Percentiles rank a stretch among this genome's conserved stretches.
These are phyloP conservation scores for Cephus cinctus DNA, from an alignment of 1,140 invertebrate genomes.

Conservation along the genomic window DNA sequence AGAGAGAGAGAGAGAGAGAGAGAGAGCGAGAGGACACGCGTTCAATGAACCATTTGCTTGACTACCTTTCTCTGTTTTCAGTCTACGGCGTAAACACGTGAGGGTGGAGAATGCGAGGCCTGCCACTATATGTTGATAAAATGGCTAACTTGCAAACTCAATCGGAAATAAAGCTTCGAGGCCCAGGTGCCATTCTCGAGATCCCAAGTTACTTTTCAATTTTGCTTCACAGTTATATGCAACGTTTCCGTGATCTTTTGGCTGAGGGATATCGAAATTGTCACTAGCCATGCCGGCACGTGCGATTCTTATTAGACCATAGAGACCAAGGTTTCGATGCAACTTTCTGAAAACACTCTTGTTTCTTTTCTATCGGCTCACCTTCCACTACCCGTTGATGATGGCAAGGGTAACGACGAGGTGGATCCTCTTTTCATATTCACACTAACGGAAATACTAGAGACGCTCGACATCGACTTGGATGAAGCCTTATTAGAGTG, in stretches of 20 bases:
- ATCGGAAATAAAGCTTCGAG: conserved; percentile 37
- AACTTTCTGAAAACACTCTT: no score
- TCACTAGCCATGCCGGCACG: conserved; percentile 39
- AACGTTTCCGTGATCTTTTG: no score
- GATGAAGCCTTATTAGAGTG: conserved; percentile 41
- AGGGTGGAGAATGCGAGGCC: conserved; percentile 18
- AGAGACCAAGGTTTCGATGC: conserved; percentile 38
- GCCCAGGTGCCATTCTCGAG: no score
- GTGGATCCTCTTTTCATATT: conserved; percentile 47
- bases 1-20: no score
- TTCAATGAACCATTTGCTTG: no score
- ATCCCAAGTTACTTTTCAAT: no score
- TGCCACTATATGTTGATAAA: conserved; percentile 32
- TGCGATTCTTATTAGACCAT: conserved; percentile 44
- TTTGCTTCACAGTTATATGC: no score
- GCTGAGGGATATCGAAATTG: no score
- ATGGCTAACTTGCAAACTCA: conserved; percentile 37
- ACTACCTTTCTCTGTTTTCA: no score
- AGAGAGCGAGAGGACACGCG: no score
- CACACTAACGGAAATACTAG: conserved; percentile 37
- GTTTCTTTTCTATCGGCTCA: conserved; percentile 31
- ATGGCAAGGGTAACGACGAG: conserved; percentile 41
- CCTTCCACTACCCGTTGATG: conserved; percentile 45
- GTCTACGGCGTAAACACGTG: conserved; percentile 23
- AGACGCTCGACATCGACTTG: conserved; percentile 47